Percentiles rank a stretch among this genome's conserved stretches.
These are phyloP conservation scores for Poecile montanus DNA, from an alignment of 2,797 vertebrate genomes.

Conservation along the genomic window DNA sequence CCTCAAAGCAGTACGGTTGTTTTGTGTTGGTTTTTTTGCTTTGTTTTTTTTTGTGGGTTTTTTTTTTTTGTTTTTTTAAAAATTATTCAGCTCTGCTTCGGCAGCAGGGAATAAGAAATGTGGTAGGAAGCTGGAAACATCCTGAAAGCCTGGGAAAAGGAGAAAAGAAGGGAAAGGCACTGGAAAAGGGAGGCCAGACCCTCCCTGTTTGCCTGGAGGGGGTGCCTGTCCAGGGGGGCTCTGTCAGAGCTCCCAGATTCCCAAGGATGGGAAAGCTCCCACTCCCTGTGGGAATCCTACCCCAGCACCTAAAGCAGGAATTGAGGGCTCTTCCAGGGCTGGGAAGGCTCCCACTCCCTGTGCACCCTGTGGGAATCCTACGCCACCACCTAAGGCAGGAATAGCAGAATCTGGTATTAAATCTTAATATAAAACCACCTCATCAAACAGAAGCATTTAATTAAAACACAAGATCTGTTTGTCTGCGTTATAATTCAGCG, in stretches of 20 bases:
- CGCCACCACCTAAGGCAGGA: not conserved
- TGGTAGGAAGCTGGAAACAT: not conserved
- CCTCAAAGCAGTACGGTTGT: slow-evolving; percentile 78
- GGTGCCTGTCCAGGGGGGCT: not conserved
- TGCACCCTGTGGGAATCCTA: not conserved
- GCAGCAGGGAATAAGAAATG: slow-evolving; percentile 57
- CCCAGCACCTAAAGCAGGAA: not conserved
- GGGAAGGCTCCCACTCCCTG: not conserved
- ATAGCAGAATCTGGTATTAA: slow-evolving; percentile 49
- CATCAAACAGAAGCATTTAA: slow-evolving; percentile 75
- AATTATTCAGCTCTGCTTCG: slow-evolving; percentile 61
- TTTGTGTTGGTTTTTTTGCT: not conserved
- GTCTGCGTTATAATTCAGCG: slow-evolving; percentile 74
- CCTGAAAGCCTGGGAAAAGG: not conserved
- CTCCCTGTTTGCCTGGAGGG: not conserved
- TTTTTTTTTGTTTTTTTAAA: not conserved
- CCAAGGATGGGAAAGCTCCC: not conserved
- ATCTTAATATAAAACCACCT: slow-evolving; percentile 60
- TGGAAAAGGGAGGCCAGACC: not conserved
- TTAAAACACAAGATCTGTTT: slow-evolving; percentile 78
- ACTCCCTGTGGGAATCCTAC: not conserved
- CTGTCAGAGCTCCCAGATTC: not conserved
- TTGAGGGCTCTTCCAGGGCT: not conserved
- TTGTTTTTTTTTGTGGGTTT: not conserved
- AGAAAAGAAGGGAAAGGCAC: not conserved